Percentiles rank a stretch among this genome's conserved stretches.
phyloP scores from a whole-genome alignment of 2,797 vertebrate genomes.

The Pangasius macronema region DNA sequence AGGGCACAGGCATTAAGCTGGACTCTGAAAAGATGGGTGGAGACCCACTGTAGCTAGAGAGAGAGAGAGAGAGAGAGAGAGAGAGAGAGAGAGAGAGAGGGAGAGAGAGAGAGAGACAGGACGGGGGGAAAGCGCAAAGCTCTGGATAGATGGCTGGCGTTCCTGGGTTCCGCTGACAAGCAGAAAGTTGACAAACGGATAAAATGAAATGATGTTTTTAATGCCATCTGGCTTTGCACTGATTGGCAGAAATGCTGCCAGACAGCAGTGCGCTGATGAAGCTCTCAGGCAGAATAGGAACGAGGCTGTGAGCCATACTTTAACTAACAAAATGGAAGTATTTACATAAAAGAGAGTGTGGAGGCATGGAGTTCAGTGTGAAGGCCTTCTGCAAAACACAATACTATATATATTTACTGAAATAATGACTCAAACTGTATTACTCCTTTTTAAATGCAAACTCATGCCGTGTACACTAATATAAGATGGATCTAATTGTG shows the following conservation, averaged over 20 bases:
- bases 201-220: slow-evolving; percentile 49
- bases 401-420: neutral
- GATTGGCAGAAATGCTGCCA: slow-evolving; percentile 54
- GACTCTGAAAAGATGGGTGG: slow-evolving; percentile 26
- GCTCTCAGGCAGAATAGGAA: slow-evolving; percentile 48
- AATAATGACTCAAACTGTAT: neutral
- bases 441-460: neutral
- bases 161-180: slow-evolving; percentile 46
- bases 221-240: slow-evolving; percentile 56
- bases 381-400: neutral
- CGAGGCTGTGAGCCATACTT: slow-evolving; percentile 41
- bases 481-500: slow-evolving; percentile 1
- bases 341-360: slow-evolving; percentile 44
- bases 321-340: slow-evolving; percentile 55
- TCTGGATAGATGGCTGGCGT: slow-evolving; percentile 48
- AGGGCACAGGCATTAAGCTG: slow-evolving; percentile 34
- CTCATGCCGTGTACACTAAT: neutral
- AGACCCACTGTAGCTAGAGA: neutral
- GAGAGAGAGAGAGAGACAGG: neutral
- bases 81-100: neutral
- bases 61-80: neutral
- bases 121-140: neutral
- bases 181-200: slow-evolving; percentile 44
- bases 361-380: neutral
- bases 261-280: slow-evolving; percentile 40